Percentiles rank a stretch among this genome's conserved stretches.
These are phyloP conservation scores for Drosophila lini DNA, from an alignment of 1,140 invertebrate species.

Conservation along the genomic window DNA sequence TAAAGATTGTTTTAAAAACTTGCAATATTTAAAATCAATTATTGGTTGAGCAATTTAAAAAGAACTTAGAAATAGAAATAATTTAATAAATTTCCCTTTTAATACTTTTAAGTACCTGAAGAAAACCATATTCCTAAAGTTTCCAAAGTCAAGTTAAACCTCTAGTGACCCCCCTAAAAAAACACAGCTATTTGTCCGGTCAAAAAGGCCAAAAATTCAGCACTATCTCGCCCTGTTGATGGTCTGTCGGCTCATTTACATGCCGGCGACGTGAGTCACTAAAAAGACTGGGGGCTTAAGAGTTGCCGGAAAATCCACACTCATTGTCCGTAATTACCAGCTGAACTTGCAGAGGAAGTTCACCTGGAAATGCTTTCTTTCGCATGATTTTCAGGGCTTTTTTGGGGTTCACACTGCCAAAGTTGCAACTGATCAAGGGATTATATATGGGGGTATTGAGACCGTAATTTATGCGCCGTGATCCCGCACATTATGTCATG, in stretches of 20 bases:
- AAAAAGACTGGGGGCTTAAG: constrained; percentile 31
- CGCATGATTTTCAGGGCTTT: constrained; percentile 30
- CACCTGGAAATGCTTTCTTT: constrained; percentile 27
- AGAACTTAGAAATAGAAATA: not conserved
- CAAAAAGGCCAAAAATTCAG: constrained; percentile 21
- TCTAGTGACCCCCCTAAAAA: not conserved
- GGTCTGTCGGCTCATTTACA: constrained; percentile 63
- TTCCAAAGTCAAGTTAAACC: not conserved
- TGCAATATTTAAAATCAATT: not conserved
- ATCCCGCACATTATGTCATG: constrained; percentile 65
- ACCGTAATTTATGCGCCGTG: constrained; percentile 61
- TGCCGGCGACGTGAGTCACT: constrained; percentile 71
- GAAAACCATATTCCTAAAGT: not conserved
- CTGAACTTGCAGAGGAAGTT: constrained; percentile 20
- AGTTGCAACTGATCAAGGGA: constrained; percentile 23
- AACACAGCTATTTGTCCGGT: not conserved
- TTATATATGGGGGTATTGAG: constrained; percentile 1
- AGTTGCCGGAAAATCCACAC: constrained; percentile 51
- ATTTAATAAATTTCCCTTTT: no score
- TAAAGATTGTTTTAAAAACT: not conserved
- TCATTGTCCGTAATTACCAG: constrained; percentile 51
- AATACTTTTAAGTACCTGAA: not conserved
- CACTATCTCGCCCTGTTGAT: constrained; percentile 21
- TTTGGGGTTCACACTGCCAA: not conserved
- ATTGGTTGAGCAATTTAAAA: no score